phyloP scores from a whole-genome alignment of 2,888 invertebrate genomes.

The Amorpha juglandis region DNA sequence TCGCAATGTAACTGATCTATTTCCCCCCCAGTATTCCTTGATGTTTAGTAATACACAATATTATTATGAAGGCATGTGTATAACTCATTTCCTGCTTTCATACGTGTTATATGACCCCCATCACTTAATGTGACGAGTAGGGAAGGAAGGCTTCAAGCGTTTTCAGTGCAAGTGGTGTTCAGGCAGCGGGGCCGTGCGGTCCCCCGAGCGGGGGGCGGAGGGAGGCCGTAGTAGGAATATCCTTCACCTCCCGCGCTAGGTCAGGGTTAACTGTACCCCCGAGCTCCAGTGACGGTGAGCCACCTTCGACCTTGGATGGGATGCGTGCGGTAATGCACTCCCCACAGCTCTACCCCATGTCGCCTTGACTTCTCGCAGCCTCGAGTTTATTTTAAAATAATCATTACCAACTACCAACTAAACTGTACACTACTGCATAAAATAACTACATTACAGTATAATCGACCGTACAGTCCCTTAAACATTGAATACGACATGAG shows the following conservation, averaged over 20 bases:
- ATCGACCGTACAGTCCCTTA: background rate
- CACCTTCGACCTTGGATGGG: slow-evolving; percentile 79
- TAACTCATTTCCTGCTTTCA: slow-evolving; percentile 20
- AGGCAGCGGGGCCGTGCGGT: slow-evolving; percentile 46
- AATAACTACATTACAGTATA: background rate
- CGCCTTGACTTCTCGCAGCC: slow-evolving; percentile 13
- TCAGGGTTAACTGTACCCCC: slow-evolving; percentile 83
- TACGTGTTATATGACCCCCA: slow-evolving; percentile 25
- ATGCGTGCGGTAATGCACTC: slow-evolving; percentile 63
- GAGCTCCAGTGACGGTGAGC: slow-evolving; percentile 73
- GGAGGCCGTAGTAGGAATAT: slow-evolving; percentile 79
- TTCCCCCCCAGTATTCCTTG: background rate
- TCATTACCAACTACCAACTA: slow-evolving; percentile 3
- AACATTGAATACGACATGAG: slow-evolving; percentile 1
- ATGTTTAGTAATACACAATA: background rate
- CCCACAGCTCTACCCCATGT: slow-evolving; percentile 36
- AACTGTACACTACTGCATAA: background rate
- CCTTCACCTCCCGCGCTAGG: slow-evolving; percentile 81
- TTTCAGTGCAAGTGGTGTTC: slow-evolving; percentile 72
- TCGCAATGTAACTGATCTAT: background rate
- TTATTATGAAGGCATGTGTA: background rate
- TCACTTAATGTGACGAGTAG: slow-evolving; percentile 64
- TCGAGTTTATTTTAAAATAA: slow-evolving; percentile 2
- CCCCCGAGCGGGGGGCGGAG: slow-evolving; percentile 60
- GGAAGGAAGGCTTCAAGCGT: slow-evolving; percentile 67